phyloP scores from a whole-genome alignment of 2,888 invertebrate species.

The Bembecia ichneumoniformis region DNA sequence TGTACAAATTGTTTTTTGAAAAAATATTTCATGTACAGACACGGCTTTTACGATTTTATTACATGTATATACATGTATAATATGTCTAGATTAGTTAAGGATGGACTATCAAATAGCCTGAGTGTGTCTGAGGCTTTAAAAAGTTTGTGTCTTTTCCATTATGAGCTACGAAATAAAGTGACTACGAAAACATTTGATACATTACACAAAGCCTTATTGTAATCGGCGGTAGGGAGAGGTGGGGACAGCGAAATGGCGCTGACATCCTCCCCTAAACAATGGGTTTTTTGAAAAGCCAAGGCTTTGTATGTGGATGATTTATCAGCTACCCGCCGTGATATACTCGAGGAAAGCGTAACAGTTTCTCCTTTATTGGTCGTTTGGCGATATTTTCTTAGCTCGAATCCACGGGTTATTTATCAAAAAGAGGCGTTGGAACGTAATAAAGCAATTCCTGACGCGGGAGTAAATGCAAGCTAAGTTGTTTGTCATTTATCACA shows the following conservation, averaged over 20 bases:
- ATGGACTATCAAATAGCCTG: too few species aligned
- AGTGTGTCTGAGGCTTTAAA: too few species aligned
- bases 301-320: conserved; percentile 1
- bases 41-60: too few species aligned
- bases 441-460: not conserved
- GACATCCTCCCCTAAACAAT: conserved; percentile 1
- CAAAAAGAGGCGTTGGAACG: not conserved
- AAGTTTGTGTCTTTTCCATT: too few species aligned
- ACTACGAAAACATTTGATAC: not conserved
- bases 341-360: not conserved
- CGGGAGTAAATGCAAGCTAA: too few species aligned
- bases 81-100: too few species aligned
- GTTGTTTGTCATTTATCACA: too few species aligned
- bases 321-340: conserved; percentile 1
- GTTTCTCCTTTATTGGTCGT: not conserved
- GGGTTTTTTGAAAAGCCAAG: conserved; percentile 1
- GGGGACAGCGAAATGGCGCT: not conserved
- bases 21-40: too few species aligned
- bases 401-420: not conserved
- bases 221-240: not conserved
- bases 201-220: conserved; percentile 6
- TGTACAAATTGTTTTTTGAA: too few species aligned
- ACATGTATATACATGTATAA: too few species aligned
- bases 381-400: not conserved
- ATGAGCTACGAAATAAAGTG: not conserved